phyloP scores from a whole-genome alignment of 2,113 vertebrate species.

The Cyanocitta stelleri region DNA sequence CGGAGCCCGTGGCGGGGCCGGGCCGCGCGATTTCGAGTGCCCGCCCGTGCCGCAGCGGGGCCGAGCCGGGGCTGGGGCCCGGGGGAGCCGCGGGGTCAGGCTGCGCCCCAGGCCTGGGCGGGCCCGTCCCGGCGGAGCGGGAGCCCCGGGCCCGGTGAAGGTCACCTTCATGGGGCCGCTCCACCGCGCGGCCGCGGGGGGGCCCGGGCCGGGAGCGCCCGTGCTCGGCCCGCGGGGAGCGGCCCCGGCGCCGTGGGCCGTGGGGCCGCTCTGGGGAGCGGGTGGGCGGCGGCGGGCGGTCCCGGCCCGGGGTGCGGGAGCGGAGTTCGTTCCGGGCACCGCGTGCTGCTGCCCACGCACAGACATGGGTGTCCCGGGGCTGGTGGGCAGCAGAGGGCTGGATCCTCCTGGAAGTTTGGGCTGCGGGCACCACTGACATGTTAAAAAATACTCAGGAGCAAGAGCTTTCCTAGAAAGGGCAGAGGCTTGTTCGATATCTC shows the following conservation, averaged over 20 bases:
- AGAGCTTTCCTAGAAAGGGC: neutral
- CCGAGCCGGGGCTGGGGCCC: too few species aligned
- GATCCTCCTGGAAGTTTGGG: fast-evolving
- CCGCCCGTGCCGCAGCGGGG: too few species aligned
- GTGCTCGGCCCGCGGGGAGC: too few species aligned
- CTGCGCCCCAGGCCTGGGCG: too few species aligned
- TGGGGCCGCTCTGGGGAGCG: too few species aligned
- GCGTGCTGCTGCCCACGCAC: neutral
- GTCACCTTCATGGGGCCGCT: too few species aligned
- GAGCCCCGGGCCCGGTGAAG: too few species aligned
- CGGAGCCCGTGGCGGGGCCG: too few species aligned
- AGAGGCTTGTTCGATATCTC: fast-evolving
- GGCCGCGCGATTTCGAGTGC: too few species aligned
- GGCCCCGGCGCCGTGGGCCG: neutral
- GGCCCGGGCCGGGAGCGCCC: neutral
- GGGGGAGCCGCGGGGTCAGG: neutral
- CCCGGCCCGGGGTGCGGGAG: neutral
- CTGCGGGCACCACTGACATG: fast-evolving
- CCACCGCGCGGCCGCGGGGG: too few species aligned
- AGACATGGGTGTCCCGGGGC: fast-evolving
- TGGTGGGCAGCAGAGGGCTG: fast-evolving
- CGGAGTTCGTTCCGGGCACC: neutral
- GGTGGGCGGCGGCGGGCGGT: neutral
- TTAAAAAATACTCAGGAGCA: fast-evolving
- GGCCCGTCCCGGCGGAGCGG: too few species aligned